Conservation (phyloP, 2,888 invertebrate species). For the Mesochorus sp. region DNA sequence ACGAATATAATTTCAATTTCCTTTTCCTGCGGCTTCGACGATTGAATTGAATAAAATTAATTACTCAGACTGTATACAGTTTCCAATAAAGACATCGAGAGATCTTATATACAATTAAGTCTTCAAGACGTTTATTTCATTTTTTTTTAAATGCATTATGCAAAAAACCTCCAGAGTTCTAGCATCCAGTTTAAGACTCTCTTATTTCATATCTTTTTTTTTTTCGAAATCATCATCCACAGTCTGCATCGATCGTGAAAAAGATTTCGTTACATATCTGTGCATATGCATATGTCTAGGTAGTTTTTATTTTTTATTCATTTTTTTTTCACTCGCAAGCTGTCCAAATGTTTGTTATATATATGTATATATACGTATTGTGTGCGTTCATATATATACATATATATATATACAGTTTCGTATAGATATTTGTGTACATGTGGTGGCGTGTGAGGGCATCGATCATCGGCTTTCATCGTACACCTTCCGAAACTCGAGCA, state of each 20-base stretch:
- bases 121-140: too few relatives aligned
- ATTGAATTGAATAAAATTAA: too few relatives aligned
- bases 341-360: background rate
- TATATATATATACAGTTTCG: conserved; percentile 18
- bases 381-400: conserved; percentile 18
- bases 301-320: conserved; percentile 38
- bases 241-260: background rate
- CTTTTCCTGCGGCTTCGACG: too few relatives aligned
- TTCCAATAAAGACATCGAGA: too few relatives aligned
- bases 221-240: background rate
- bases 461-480: conserved; percentile 53
- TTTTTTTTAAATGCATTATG: background rate
- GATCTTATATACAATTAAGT: too few relatives aligned
- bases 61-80: too few relatives aligned
- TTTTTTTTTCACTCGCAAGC: conserved; percentile 39
- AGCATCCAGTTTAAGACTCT: background rate
- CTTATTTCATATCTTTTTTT: background rate
- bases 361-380: background rate
- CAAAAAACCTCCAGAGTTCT: too few relatives aligned
- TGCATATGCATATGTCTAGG: background rate
- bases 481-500: conserved; percentile 32
- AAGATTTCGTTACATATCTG: background rate
- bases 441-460: conserved; percentile 48
- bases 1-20: too few relatives aligned
- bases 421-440: conserved; percentile 27